Conservation (phyloP, 2,113 vertebrate species). For the Phocoena sinus region DNA sequence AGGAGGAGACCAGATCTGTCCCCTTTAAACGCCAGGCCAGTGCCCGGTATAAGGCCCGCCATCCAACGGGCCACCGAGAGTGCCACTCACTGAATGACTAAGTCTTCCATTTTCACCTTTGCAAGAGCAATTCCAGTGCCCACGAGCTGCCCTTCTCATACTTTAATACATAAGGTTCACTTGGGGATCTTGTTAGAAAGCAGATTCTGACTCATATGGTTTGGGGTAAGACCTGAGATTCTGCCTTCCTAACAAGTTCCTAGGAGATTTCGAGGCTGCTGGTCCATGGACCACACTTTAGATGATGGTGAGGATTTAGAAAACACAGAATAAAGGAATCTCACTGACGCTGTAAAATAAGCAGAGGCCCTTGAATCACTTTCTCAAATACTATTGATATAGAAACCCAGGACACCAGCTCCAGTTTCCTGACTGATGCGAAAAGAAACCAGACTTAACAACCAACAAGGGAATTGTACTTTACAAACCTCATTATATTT, state of each 20-base stretch:
- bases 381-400: background rate
- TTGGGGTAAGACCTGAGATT: background rate
- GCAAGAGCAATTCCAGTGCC: too few relatives aligned
- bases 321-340: background rate
- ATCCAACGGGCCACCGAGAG: too few relatives aligned
- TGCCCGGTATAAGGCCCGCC: background rate
- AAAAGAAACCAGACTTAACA: background rate
- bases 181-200: background rate
- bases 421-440: background rate
- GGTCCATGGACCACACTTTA: background rate
- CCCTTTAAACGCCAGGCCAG: background rate
- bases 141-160: fast-evolving
- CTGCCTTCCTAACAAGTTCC: background rate
- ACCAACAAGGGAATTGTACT: background rate
- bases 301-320: background rate
- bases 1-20: background rate
- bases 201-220: background rate
- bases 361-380: background rate
- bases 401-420: background rate
- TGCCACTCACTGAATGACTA: background rate
- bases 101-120: background rate
- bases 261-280: background rate
- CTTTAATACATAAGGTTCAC: background rate
- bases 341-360: background rate
- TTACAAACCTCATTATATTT: conserved; percentile 48